Evolutionary conservation across 2,113 vertebrate genomes (phyloP), one percentile per base, ranked within the genome.

Genomic region (Diphyllodes magnificus): DNA sequence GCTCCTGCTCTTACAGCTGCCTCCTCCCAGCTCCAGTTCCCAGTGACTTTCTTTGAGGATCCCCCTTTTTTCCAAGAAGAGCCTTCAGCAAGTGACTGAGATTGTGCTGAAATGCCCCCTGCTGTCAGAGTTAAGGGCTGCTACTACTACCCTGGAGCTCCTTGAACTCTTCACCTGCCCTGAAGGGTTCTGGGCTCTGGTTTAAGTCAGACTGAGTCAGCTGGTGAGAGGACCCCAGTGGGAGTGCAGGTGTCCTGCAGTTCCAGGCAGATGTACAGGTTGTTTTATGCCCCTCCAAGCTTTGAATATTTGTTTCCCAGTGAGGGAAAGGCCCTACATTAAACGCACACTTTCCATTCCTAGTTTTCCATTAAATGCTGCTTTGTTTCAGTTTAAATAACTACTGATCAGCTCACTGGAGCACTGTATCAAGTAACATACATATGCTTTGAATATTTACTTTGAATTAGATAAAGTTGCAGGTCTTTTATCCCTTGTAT

Each of bases 121-220:
- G 4, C 28, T 31, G 13, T 53, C 25, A 16, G 2, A n/a, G 13
- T 8, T 65, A 8, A 39, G 27, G 27, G 7, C 25, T 2, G 2
- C 44, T 50, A 5, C 11, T 37, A 13, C 37, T 25, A 6, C 0
- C 0, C 7, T 22, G 5, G 11, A 59, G 15, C 64, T 51, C 20
- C 31, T 8, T 59, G 35, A 51, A 13, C 6, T 12, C 16, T 63
- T 18, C 35, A 44, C 4, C 21, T 3, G 0, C 9, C 8, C 45
- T 8, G 0, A 64, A 45, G 35, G 7, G 17, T 44, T 85, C 73
- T 42, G 47, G 10, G 18, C 9, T 77, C 49, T 35, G 49, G 23
- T 72, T 71, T 63, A 25, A 53, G 37, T 51, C 0, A 1, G 10
- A 11, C 3, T 66, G 20, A 42, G 27, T 21, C 17, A 75, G 11